Base-by-base conservation (phyloP, 2,797 vertebrate genomes). In the Gallirallus australis region DNA sequence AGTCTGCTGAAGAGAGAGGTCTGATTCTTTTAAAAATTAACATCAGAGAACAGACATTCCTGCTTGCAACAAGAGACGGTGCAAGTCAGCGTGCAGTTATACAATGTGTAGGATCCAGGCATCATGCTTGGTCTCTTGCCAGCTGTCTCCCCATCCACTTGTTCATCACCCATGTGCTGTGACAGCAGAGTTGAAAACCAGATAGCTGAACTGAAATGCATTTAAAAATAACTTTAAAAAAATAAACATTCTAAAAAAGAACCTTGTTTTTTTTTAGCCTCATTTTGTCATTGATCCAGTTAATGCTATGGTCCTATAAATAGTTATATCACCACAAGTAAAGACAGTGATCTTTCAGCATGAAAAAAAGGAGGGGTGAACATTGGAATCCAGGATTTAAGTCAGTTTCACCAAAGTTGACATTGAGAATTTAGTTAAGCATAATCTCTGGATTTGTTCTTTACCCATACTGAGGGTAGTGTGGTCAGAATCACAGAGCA, bases 141-240 rank as follows among this genome's bases (percentile, higher is more conserved):
- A 81, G 57, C n/a, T 79, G 68, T 65, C 35, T 79, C 31, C 8
- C 11, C 16, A 85, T 24, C 20, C 40, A 6, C 10, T 81, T 27
- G 11, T n/a, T 91, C 53, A 45, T 78, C 12, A 27, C 30, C n/a
- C 30, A 7, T 12, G 2, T 63, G 23, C 28, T 87, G 18, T 39
- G 54, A 42, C 21, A 88, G 52, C 18, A 76, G 77, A 60, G 23
- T 12, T 88, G 27, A 40, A 37, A 93, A 83, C 17, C 53, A 56
- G 47, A 53, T 11, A 84, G 70, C 31, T 76, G 57, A 94, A 63
- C 40, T 27, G 35, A 64, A 13, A 42, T 3, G 27, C 35, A 45
- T 56, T 86, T 86, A 37, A 90, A 95, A 94, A 79, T 86, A 81
- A 75, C 28, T 37, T 33, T 12, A 27, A 71, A 86, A 95, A 68